Percentiles rank a stretch among this genome's conserved stretches.
Evolutionary conservation across 2,888 invertebrate genomes (phyloP).

Genomic region (Trichogramma dendrolimi): DNA sequence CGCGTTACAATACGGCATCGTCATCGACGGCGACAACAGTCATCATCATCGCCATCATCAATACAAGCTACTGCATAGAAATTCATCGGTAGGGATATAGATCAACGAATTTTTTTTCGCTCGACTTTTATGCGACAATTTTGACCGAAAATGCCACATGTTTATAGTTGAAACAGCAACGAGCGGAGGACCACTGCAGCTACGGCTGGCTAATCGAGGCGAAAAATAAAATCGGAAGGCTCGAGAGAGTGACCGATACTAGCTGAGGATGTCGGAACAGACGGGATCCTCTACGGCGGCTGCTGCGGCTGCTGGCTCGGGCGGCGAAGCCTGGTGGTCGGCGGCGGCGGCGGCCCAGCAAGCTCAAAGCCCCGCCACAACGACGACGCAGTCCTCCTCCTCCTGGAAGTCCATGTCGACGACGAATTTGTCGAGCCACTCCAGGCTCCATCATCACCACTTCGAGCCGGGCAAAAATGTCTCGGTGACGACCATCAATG

Average conservation of each 20-base stretch:
- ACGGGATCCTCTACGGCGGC: conserved; percentile 49
- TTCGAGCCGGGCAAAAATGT: conserved; percentile 58
- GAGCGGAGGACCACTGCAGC: background rate
- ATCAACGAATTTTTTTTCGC: too few species aligned
- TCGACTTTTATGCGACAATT: background rate
- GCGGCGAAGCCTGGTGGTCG: conserved; percentile 46
- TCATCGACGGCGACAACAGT: conserved; percentile 21
- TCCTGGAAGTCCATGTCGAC: conserved; percentile 43
- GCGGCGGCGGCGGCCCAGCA: conserved; percentile 27
- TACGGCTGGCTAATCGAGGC: background rate
- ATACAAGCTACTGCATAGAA: too few species aligned
- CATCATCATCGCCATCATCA: conserved; percentile 9
- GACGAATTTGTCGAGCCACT: conserved; percentile 55
- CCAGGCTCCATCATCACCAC: conserved; percentile 39
- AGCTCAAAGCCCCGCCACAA: conserved; percentile 21
- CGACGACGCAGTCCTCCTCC: conserved; percentile 24
- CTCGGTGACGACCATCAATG: conserved; percentile 78
- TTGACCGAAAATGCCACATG: background rate
- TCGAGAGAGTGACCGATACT: conserved; percentile 32
- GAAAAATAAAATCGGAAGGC: conserved; percentile 17
- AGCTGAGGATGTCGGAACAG: conserved; percentile 51
- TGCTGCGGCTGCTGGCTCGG: conserved; percentile 47
- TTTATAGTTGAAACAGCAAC: background rate
- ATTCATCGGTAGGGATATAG: too few species aligned
- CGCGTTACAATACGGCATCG: conserved; percentile 26